Base-by-base conservation (phyloP, 2,888 invertebrate genomes). In the Phrixothrix hirtus region DNA sequence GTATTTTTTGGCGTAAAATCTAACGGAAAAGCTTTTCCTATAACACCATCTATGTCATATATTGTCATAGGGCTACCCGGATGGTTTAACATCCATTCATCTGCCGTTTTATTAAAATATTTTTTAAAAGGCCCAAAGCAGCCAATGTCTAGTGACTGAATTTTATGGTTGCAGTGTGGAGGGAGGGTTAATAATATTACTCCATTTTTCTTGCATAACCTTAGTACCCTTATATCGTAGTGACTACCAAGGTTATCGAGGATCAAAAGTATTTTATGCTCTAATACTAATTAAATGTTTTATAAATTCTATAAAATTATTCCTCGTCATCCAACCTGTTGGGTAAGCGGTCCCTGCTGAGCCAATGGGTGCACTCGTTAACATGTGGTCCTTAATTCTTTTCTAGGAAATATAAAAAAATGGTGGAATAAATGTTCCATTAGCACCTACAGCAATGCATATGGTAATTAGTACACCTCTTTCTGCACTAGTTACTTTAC, bases 371-470 rank as follows among this genome's bases (percentile, higher is more conserved):
- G n/a, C n/a, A n/a, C n/a, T n/a, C n/a, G n/a, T n/a, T n/a, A n/a
- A n/a, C n/a, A n/a, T n/a, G n/a, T n/a, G n/a, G 58, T 44, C 17
- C 65, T 58, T 46, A 57, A 67, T 10, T 66, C 53, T 3, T 58
- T 56, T 17, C 67, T 48, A 11, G 69, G 68, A 55, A 69, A 70
- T 26, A 70, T 42, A 9, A 71, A 56, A n/a, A 63, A 57, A n/a
- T 4, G 71, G 70, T 15, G 70, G 67, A 43, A 69, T 43, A 6
- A 49, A 43, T 52, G 58, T 31, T 12, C 31, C 12, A 31, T 13
- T 29, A 31, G n/a, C n/a, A n/a, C n/a, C n/a, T n/a, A n/a, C n/a
- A n/a, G n/a, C n/a, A n/a, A n/a, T n/a, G n/a, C n/a, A n/a, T n/a
- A n/a, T n/a, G n/a, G n/a, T n/a, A n/a, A n/a, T n/a, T n/a, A n/a